Evolutionary conservation across 2,888 invertebrate species (phyloP), one percentile per base, ranked within the genome.

Genomic region (Apomyelois bistriatella): DNA sequence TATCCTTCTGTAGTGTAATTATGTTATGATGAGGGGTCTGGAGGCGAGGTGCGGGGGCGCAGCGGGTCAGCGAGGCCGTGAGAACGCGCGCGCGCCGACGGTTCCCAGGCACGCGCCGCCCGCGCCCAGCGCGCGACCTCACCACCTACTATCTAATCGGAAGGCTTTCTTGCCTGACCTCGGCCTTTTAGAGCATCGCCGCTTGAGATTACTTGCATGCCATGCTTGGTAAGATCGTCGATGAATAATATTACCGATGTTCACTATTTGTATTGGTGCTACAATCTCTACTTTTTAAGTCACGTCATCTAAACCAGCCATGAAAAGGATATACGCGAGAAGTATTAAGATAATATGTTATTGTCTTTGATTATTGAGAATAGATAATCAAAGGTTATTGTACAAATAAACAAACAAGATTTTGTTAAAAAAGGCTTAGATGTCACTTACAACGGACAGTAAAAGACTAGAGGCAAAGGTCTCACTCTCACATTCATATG

Each of bases 71-170:
- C 66, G 77, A 69, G 85, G 85, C 85, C 85, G 86, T 85, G 86
- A 83, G 86, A 86, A 85, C 80, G 87, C 87, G 90, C 90, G 90
- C 90, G 90, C 87, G 85, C 83, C 87, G 82, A 74, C 79, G 86
- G 85, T 85, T 85, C 85, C 85, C 85, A 85, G 85, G 75, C 86
- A 85, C 90, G 90, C 90, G 90, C 87, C 90, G 82, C 78, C 78
- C 79, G 81, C 82, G 80, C 79, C 72, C 65, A 64, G 69, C 76
- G 72, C 78, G 74, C 76, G 72, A 66, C 72, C 61, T 52, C 60
- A 56, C 55, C 55, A 59, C 58, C 69, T 62, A 70, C 68, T 60
- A 32, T 32, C 46, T 35, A 32, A 32, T 32, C 46, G 46, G 46
- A 46, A 46, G 32, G 46, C 32, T 46, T 46, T 32, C 46, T 46